Conservation (phyloP, 2,888 invertebrate species). For the Periphyllus acericola region DNA sequence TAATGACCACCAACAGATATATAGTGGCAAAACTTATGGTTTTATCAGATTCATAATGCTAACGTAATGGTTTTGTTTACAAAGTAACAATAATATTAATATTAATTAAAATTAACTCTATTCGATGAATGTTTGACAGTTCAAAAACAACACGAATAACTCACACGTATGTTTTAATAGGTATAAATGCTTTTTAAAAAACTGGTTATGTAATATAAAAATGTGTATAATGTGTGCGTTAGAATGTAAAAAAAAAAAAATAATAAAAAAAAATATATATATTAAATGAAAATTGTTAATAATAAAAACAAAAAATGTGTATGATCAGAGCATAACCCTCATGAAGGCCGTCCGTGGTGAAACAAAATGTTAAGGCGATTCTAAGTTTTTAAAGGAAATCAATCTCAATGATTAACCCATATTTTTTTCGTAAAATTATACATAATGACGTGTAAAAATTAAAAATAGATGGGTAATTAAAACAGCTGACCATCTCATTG, state of each 20-base stretch:
- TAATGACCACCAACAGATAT: conserved; percentile 46
- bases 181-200: conserved; percentile 58
- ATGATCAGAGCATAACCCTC: conserved; percentile 53
- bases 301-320: conserved; percentile 48
- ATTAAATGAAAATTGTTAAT: conserved; percentile 47
- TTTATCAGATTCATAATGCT: conserved; percentile 59
- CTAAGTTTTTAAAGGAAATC: conserved; percentile 32
- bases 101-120: conserved; percentile 51
- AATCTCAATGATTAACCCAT: conserved; percentile 22
- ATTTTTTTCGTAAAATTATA: conserved; percentile 13
- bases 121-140: conserved; percentile 55
- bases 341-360: conserved; percentile 61
- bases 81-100: conserved; percentile 55
- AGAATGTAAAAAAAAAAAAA: conserved; percentile 51
- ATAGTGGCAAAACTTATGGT: conserved; percentile 56
- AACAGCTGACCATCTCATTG: not conserved
- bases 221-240: conserved; percentile 57
- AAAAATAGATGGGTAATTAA: conserved; percentile 34
- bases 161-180: conserved; percentile 58
- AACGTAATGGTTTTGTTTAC: conserved; percentile 52
- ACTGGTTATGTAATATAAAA: conserved; percentile 57
- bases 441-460: conserved; percentile 2
- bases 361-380: conserved; percentile 48
- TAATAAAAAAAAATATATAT: conserved; percentile 10
- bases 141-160: conserved; percentile 56